Evolutionary conservation across 1,140 invertebrate species (phyloP).

Genomic region (Lepidotrigona ventralis): DNA sequence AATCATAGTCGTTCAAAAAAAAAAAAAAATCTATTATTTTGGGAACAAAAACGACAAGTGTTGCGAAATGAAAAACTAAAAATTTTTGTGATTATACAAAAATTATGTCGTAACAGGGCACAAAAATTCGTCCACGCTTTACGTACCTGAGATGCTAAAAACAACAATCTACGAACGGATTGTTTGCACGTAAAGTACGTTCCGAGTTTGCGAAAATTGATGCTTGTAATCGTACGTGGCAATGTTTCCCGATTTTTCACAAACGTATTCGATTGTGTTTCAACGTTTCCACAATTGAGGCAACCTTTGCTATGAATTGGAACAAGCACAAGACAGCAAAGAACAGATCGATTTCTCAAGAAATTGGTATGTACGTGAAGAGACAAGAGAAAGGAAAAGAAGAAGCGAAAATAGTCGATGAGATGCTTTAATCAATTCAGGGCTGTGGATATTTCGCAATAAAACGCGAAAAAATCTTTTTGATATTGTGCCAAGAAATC

Average conservation of each 20-base stretch:
- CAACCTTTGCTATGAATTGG: background rate
- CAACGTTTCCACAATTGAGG: background rate
- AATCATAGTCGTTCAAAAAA: too few species aligned
- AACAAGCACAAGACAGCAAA: background rate
- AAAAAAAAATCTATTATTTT: slow-evolving; percentile 32
- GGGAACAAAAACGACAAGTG: slow-evolving; percentile 48
- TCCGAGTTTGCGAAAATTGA: slow-evolving; percentile 14
- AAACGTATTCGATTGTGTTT: background rate
- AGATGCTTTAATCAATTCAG: slow-evolving; percentile 43
- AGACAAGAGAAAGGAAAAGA: background rate
- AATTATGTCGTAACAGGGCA: slow-evolving; percentile 42
- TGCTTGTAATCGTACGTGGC: background rate
- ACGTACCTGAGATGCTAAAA: slow-evolving; percentile 62
- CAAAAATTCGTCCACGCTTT: slow-evolving; percentile 63
- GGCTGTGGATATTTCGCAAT: slow-evolving; percentile 60
- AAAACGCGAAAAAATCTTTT: slow-evolving; percentile 49
- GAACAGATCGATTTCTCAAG: background rate
- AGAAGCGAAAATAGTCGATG: background rate
- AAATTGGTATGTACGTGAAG: background rate
- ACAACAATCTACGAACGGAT: slow-evolving; percentile 46
- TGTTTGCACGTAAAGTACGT: slow-evolving; percentile 31
- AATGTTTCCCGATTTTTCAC: background rate
- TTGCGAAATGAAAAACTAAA: slow-evolving; percentile 7
- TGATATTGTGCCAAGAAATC: slow-evolving; percentile 63
- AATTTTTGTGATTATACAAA: slow-evolving; percentile 18